These are phyloP conservation scores for Brachyhypopomus occidentalis DNA, from an alignment of 2,113 vertebrate species.

Conservation along the genomic window DNA sequence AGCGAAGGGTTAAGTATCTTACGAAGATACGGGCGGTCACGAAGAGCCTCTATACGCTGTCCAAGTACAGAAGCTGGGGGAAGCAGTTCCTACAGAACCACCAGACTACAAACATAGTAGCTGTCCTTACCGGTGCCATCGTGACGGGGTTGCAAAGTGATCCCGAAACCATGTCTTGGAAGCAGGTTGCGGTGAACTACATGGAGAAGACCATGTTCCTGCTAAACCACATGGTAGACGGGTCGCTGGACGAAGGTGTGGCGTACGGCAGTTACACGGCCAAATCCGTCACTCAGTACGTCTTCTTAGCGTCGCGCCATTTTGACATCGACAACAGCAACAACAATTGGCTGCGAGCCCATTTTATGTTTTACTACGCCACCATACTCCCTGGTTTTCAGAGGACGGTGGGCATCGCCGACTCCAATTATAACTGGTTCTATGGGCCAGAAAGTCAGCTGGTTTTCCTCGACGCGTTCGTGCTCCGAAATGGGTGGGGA, in stretches of 20 bases:
- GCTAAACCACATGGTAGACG: constrained; percentile 92
- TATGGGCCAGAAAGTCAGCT: constrained; percentile 97
- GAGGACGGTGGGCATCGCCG: constrained; percentile 91
- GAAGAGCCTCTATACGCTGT: constrained; percentile 86
- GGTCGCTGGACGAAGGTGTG: constrained; percentile 94
- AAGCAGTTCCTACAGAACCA: constrained; percentile 97
- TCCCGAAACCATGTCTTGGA: constrained; percentile 86
- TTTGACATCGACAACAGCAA: constrained; percentile 90
- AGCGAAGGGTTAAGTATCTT: constrained; percentile 79
- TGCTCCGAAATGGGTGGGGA: constrained; percentile 89
- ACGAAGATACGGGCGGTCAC: constrained; percentile 85
- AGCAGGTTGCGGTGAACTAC: constrained; percentile 87
- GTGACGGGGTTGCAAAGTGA: constrained; percentile 80
- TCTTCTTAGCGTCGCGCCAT: constrained; percentile 91
- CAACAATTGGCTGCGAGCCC: constrained; percentile 91
- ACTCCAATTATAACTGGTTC: constrained; percentile 99
- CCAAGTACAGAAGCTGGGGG: constrained; percentile 91
- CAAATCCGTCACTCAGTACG: constrained; percentile 93
- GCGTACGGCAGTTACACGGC: constrained; percentile 97
- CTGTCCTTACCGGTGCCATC: constrained; percentile 88
- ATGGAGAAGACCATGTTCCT: constrained; percentile 99
- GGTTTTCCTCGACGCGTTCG: constrained; percentile 89
- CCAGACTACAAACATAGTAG: constrained; percentile 93
- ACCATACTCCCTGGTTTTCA: constrained; percentile 94
- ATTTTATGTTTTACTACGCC: constrained; percentile 97